Conservation (phyloP, 2,888 invertebrate species). For the Deilephila elpenor region DNA sequence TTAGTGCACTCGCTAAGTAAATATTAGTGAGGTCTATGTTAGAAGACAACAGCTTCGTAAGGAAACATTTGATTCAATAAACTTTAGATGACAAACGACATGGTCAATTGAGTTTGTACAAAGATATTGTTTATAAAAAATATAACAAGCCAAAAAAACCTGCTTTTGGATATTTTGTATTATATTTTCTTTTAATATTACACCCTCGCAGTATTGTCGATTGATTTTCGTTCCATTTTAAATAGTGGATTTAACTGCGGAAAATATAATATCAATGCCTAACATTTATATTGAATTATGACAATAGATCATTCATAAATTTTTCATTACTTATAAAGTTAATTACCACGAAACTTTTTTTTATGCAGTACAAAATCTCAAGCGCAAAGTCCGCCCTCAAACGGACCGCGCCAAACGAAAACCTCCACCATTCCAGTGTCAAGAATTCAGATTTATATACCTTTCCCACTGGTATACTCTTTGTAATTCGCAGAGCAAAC, state of each 20-base stretch:
- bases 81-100: not conserved
- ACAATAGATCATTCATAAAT: too few species aligned
- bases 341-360: too few species aligned
- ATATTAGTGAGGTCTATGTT: not conserved
- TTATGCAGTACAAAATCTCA: too few species aligned
- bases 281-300: too few species aligned
- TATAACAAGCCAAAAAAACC: too few species aligned
- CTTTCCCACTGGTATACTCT: conserved; percentile 37
- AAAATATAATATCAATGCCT: too few species aligned
- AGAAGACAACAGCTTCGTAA: not conserved
- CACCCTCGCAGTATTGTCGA: too few species aligned
- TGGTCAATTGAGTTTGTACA: not conserved
- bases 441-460: conserved; percentile 43
- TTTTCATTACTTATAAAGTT: too few species aligned
- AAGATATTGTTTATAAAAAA: not conserved
- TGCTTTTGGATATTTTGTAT: too few species aligned
- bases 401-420: not conserved
- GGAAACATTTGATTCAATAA: not conserved
- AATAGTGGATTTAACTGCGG: too few species aligned
- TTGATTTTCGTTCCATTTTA: too few species aligned
- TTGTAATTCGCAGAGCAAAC: conserved; percentile 5
- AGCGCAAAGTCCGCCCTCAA: not conserved
- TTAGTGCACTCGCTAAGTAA: conserved; percentile 1
- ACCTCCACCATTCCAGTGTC: not conserved
- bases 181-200: too few species aligned